These are phyloP conservation scores for Martes martes DNA, from an alignment of 2,113 vertebrate genomes.

Conservation along the genomic window DNA sequence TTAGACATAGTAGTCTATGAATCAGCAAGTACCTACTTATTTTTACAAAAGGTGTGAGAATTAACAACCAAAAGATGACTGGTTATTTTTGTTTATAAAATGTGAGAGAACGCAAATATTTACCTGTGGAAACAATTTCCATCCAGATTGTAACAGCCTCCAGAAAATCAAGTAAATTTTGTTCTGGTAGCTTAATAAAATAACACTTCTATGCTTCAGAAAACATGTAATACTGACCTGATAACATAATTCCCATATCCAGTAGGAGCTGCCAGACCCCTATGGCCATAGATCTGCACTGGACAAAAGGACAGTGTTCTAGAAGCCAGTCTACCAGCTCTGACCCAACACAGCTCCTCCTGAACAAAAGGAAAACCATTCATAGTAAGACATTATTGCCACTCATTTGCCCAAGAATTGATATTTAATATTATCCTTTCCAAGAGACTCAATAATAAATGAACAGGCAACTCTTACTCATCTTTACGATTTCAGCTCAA, in stretches of 20 bases:
- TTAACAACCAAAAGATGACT: constrained; percentile 40
- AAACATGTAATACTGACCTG: constrained; percentile 84
- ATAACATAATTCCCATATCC: constrained; percentile 95
- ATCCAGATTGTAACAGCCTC: background rate
- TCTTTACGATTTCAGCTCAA: constrained; percentile 6
- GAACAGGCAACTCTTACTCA: background rate
- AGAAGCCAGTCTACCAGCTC: constrained; percentile 98
- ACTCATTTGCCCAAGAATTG: background rate
- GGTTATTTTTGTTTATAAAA: constrained; percentile 59
- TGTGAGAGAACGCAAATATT: constrained; percentile 45
- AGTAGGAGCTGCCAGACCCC: constrained; percentile 97
- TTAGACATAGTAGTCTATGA: background rate
- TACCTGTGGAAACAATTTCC: background rate
- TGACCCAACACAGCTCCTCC: constrained; percentile 95
- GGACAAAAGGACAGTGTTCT: constrained; percentile 93
- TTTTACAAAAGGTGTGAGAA: constrained; percentile 30
- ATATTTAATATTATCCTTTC: background rate
- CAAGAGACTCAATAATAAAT: background rate
- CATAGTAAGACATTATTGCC: background rate
- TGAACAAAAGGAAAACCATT: constrained; percentile 74
- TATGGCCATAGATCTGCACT: constrained; percentile 89
- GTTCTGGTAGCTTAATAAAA: background rate
- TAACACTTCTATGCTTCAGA: background rate
- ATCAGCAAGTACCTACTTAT: constrained; percentile 7
- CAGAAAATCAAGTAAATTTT: constrained; percentile 3